Conservation (phyloP, 2,888 invertebrate genomes). For the Sinotaia quadrata region DNA sequence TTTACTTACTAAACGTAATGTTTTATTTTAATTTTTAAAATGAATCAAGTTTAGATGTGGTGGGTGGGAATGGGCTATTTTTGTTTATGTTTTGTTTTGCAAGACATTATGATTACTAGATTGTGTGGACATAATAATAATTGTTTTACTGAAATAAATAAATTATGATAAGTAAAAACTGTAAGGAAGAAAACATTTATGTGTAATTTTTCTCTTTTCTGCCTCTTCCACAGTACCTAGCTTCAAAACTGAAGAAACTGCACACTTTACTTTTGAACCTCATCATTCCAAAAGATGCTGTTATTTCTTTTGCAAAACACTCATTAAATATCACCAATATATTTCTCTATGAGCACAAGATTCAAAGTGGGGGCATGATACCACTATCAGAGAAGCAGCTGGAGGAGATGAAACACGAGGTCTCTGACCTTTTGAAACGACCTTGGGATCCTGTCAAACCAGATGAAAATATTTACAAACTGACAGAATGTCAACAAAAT, state of each 20-base stretch:
- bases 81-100: too few species aligned
- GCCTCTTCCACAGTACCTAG: conserved; percentile 24
- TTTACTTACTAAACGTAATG: too few species aligned
- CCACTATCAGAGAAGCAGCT: neutral
- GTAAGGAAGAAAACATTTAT: too few species aligned
- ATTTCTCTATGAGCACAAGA: conserved; percentile 20
- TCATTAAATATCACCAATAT: neutral
- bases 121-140: too few species aligned
- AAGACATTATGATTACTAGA: too few species aligned
- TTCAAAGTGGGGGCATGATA: conserved; percentile 12
- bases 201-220: too few species aligned
- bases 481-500: conserved; percentile 4
- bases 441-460: conserved; percentile 10
- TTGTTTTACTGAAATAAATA: too few species aligned
- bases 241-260: neutral
- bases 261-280: conserved; percentile 14
- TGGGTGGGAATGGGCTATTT: too few species aligned
- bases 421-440: conserved; percentile 1
- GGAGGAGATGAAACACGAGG: neutral
- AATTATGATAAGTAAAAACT: too few species aligned
- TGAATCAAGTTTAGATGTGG: too few species aligned
- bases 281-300: conserved; percentile 17
- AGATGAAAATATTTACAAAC: conserved; percentile 15
- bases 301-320: conserved; percentile 3
- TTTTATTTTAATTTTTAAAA: too few species aligned